Evolutionary conservation across 2,113 vertebrate genomes (phyloP).

Genomic region (Trichomycterus rosablanca): DNA sequence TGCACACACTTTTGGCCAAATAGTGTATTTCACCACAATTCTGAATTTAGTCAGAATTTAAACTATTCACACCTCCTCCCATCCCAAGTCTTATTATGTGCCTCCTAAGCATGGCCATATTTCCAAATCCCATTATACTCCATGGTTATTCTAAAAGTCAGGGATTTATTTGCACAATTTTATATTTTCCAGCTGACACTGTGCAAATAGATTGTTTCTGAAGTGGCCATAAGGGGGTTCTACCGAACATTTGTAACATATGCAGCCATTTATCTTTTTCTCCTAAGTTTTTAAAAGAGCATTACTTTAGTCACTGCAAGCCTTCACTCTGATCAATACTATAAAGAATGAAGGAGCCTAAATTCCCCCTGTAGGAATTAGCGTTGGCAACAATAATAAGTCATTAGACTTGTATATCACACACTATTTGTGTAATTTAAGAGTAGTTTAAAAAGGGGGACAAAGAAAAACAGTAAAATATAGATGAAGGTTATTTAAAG

Average conservation of each 20-base stretch:
- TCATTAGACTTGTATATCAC: no score
- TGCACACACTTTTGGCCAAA: no score
- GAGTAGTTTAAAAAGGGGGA: no score
- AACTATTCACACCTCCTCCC: no score
- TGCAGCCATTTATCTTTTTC: conserved; percentile 56
- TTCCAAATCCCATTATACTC: conserved; percentile 39
- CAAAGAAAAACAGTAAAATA: no score
- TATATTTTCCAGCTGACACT: conserved; percentile 56
- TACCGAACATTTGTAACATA: conserved; percentile 52
- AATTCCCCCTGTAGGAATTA: no score
- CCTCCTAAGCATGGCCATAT: conserved; percentile 1
- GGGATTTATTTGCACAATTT: conserved; percentile 59
- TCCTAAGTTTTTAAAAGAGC: conserved; percentile 40
- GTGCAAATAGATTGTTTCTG: conserved; percentile 56
- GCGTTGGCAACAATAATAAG: no score
- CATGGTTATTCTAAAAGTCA: conserved; percentile 36
- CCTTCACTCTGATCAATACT: conserved; percentile 42
- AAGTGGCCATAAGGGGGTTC: conserved; percentile 49
- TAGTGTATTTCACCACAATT: no score
- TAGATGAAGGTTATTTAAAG: no score
- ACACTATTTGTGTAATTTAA: no score
- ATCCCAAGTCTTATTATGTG: neutral
- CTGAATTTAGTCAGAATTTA: no score
- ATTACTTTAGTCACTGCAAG: conserved; percentile 34
- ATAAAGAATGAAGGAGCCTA: conserved; percentile 24